Percentiles rank a stretch among this genome's conserved stretches.
phyloP scores from a whole-genome alignment of 2,888 invertebrate genomes.

The Latrodectus hesperus region DNA sequence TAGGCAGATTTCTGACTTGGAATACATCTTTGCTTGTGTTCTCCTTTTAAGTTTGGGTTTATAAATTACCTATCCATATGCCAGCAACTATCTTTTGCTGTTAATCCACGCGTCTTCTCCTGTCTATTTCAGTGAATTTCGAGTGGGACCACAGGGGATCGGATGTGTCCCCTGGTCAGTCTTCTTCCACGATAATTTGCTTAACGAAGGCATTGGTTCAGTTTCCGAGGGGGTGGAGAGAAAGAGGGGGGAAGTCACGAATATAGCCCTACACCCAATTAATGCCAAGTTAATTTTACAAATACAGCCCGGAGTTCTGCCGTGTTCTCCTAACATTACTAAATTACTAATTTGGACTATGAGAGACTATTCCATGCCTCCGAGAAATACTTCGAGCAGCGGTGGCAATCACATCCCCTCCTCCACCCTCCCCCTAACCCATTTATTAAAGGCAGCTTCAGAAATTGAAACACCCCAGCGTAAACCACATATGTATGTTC shows the following conservation, averaged over 20 bases:
- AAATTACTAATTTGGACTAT: constrained; percentile 54
- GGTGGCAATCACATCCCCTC: neutral
- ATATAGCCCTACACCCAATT: constrained; percentile 52
- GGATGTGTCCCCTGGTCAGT: neutral
- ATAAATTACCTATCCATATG: no score
- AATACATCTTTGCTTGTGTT: no score
- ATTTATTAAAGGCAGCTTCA: neutral
- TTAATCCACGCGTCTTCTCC: neutral
- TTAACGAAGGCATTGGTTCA: neutral
- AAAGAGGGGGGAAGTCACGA: constrained; percentile 18
- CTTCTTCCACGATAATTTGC: neutral
- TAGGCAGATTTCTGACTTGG: no score
- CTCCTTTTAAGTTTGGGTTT: no score
- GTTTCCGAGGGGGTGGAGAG: neutral
- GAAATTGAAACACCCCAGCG: neutral
- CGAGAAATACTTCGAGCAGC: neutral
- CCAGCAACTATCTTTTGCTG: neutral
- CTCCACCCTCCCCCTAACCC: neutral
- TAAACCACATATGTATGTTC: neutral
- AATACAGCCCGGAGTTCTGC: constrained; percentile 36
- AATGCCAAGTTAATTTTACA: constrained; percentile 62
- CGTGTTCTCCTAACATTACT: constrained; percentile 29
- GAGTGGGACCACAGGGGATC: neutral
- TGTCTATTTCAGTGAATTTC: neutral
- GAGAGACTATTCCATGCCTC: constrained; percentile 10